Conservation (phyloP, 2,797 vertebrate genomes). For the Melopsittacus undulatus region DNA sequence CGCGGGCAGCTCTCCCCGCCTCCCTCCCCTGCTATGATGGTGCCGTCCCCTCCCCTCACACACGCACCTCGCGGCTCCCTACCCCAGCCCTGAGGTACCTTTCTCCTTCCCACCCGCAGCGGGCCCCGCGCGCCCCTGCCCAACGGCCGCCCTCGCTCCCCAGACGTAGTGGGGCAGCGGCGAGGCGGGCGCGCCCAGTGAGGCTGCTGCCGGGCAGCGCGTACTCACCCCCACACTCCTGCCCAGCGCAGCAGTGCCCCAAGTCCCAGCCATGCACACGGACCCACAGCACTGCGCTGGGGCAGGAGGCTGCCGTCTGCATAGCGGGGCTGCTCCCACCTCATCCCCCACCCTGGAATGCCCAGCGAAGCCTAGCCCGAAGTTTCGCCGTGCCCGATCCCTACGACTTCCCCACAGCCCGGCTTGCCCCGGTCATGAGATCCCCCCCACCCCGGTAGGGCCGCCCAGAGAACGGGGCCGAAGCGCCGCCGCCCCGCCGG, state of each 20-base stretch:
- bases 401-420: not conserved
- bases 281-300: not conserved
- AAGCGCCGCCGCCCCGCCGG: not conserved
- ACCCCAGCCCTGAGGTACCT: not conserved
- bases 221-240: no score
- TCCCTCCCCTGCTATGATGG: not conserved
- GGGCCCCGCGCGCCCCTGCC: no score
- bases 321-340: no score
- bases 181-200: not conserved
- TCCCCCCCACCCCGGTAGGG: no score
- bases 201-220: not conserved
- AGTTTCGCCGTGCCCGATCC: not conserved
- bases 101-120: not conserved
- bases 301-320: not conserved
- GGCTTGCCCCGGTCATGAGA: not conserved
- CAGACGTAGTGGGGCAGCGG: not conserved
- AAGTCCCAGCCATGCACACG: accelerated
- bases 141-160: no score
- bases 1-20: not conserved
- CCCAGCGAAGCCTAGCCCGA: not conserved
- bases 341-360: accelerated
- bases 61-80: not conserved
- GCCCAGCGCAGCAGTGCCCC: not conserved
- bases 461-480: no score
- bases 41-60: not conserved